Base-by-base conservation (phyloP, 2,797 vertebrate species). In the Sebastes dallii region DNA sequence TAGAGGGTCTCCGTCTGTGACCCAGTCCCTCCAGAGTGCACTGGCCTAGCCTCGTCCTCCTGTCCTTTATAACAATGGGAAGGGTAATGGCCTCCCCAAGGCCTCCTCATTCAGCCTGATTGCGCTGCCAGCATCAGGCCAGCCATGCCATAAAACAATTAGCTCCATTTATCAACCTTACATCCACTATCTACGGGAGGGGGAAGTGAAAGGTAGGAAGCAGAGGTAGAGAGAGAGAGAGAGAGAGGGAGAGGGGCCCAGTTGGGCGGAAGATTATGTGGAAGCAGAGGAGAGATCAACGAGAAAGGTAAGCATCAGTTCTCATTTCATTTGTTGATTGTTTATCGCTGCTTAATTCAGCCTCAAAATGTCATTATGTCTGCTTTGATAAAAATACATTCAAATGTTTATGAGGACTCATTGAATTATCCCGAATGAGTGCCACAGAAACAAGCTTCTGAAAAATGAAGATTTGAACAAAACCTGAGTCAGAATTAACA, bases 51-150 rank as follows among this genome's bases (percentile, higher is more conserved):
- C 90, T 89, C 85, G 87, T 93, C 92, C 93, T 87, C 88, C 91
- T 94, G 95, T 96, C 95, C 95, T 95, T 93, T 93, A 92, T 85
- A 95, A 96, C 94, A 96, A 95, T 95, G 81, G 93, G 93, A 96
- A 96, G 94, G 95, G 94, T 96, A 96, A 96, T 96, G 94, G 94
- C 88, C 87, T 96, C 95, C 95, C 95, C 93, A 92, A 94, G 94
- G 94, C 94, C 94, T 91, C 92, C 90, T 95, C 91, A 95, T 95
- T 95, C 95, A 95, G 87, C 85, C 92, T 95, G 93, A 96, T 95
- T 95, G 95, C 84, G 80, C 95, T 93, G 92, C 93, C 90, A 93
- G 93, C 93, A 94, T 95, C 93, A 92, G 92, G 87, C 93, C 93
- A 89, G 90, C 92, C 92, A 79, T 90, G 94, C 94, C 90, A 93